Base-by-base conservation (phyloP, 1,140 invertebrate genomes). In the Sycobia sp. region DNA sequence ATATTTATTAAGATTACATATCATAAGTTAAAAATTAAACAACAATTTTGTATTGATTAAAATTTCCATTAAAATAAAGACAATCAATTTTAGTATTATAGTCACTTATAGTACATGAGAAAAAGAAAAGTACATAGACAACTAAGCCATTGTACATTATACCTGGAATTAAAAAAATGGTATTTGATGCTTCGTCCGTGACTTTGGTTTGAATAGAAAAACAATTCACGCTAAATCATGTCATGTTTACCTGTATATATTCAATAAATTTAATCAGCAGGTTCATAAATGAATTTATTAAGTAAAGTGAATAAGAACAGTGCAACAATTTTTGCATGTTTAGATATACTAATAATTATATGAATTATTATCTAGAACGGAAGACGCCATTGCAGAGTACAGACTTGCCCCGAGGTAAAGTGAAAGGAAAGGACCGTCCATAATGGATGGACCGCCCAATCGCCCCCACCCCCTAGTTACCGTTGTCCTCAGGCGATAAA, bases 321-420 rank as follows among this genome's bases (percentile, higher is more conserved):
- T 10, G 9, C 36, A 34, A 14, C 9, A 10, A 41, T 55, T 44
- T 44, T 55, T 0, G 65, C 69, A 70, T 70, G 46, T 70, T 69
- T 54, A 43, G 22, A 38, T 8, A 18, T 8, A 29, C 14, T 16
- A 54, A 38, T 34, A 49, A 62, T n/a, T 46, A 46, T 60, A 41
- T 39, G 34, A 18, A 44, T 36, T 20, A 13, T 39, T 61, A 59
- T 67, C 54, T 62, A 65, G 64, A 71, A 66, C 67, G 68, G 69
- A 71, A 71, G 68, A 66, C 68, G 68, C 69, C 69, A 71, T 71
- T 57, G 44, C 39, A 60, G 22, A n/a, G n/a, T n/a, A 53, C n/a
- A n/a, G n/a, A n/a, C n/a, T n/a, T n/a, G n/a, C n/a, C n/a, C n/a
- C n/a, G n/a, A 34, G 4, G n/a, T 41, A 10, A 41, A 41, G n/a